A percentile compares a stretch with the other conserved stretches of the same genome.
Evolutionary conservation across 2,113 vertebrate species (phyloP).

Genomic region (Rhinopomastus cyanomelas): DNA sequence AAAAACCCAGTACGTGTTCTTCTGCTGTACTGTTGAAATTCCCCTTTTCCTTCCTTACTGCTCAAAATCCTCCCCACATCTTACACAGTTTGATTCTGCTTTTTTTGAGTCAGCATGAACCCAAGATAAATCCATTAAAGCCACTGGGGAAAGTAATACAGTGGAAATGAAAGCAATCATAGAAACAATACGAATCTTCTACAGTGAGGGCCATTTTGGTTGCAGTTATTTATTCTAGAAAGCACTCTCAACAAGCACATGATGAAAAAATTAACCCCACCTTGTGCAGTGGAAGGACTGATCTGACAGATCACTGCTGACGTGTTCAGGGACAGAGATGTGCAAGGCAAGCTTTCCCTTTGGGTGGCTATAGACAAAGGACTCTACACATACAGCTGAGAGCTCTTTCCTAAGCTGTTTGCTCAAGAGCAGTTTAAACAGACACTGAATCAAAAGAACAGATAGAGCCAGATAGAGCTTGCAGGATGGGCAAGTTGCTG

Average conservation of each 20-base stretch:
- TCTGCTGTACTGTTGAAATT: neutral
- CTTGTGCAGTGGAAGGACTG: neutral
- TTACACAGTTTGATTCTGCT: neutral
- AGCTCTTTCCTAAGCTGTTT: neutral
- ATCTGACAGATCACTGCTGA: neutral
- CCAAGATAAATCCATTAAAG: neutral
- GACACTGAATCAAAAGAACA: neutral
- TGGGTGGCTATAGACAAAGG: neutral
- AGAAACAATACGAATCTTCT: neutral
- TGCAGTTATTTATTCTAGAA: neutral
- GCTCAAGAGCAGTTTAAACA: neutral
- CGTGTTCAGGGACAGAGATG: neutral
- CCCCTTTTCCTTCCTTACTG: neutral
- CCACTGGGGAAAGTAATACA: neutral
- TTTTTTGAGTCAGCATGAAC: neutral
- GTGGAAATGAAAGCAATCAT: neutral
- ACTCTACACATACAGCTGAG: rapidly evolving
- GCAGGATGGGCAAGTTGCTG: rapidly evolving
- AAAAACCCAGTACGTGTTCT: neutral
- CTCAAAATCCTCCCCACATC: neutral
- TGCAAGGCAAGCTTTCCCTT: neutral
- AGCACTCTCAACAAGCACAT: neutral
- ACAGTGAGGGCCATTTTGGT: neutral
- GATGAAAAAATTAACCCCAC: neutral
- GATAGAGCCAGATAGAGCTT: neutral